Base-by-base conservation (phyloP, 37 sponge, comb jelly and placozoan genomes). In the Halichondria panicea region DNA sequence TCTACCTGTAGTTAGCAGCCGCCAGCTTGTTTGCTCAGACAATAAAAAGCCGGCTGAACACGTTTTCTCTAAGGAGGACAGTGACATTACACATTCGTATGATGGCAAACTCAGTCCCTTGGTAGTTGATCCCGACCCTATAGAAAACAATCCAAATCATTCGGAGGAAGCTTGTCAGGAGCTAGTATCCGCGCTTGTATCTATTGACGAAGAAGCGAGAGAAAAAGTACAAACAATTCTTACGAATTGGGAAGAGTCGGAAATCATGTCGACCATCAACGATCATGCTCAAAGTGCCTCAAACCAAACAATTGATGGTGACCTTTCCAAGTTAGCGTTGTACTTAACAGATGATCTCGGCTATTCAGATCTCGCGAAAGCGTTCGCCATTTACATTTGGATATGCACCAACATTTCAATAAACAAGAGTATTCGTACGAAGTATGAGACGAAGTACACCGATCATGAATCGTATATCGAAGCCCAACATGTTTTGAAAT, bases 341-440 rank as follows among this genome's bases (percentile, higher is more conserved):
- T 27, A n/a, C 2, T 3, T 2, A 27, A n/a, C 56, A 55, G 25
- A 55, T 6, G 56, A 55, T 7, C 7, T 3, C 56, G 22, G 22
- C 56, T 7, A 55, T 55, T 3, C 4, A 55, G 8, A 77, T 13
- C 13, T 65, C 11, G 43, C 52, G 9, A 77, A 77, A 31, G 66
- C 66, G 22, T 77, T 65, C 33, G 55, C 55, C 12, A 64, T 77
- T 3, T 77, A 33, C 33, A 31, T 42, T 46, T 77, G 77, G 77
- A 43, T 77, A 4, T 38, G 66, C 11, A 77, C n/a, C 22, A 77
- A 77, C 38, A 50, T 77, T 5, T 35, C 52, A n/a, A n/a, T n/a
- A n/a, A n/a, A n/a, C n/a, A n/a, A n/a, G n/a, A n/a, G n/a, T n/a
- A n/a, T n/a, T n/a, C n/a, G n/a, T n/a, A n/a, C n/a, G n/a, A n/a